A percentile compares a stretch with the other conserved stretches of the same genome.
phyloP scores from a whole-genome alignment of 2,113 vertebrate species.

The Vulpes vulpes region DNA sequence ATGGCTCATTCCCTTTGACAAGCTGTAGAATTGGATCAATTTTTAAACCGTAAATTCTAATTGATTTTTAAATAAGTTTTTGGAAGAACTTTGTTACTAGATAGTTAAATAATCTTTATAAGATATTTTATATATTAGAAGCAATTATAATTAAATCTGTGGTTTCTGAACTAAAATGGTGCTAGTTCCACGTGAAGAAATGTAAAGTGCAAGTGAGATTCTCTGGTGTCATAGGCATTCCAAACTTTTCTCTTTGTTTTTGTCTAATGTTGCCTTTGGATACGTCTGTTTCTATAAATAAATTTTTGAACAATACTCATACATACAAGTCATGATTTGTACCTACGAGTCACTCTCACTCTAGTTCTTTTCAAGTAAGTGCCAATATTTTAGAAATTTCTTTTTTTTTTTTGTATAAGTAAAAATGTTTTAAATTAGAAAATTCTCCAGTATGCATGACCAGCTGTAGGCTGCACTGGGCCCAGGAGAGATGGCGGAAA shows the following conservation, averaged over 20 bases:
- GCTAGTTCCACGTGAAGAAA: constrained; percentile 83
- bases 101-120: constrained; percentile 83
- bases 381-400: background rate
- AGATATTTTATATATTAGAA: constrained; percentile 82
- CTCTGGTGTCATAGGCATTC: constrained; percentile 62
- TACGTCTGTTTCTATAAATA: constrained; percentile 84
- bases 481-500: background rate
- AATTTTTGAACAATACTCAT: constrained; percentile 83
- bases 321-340: constrained; percentile 21
- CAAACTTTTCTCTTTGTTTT: constrained; percentile 48
- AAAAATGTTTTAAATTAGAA: constrained; percentile 79
- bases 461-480: fast-evolving
- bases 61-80: constrained; percentile 83
- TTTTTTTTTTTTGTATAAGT: constrained; percentile 81
- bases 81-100: constrained; percentile 77
- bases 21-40: constrained; percentile 64
- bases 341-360: background rate
- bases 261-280: constrained; percentile 81
- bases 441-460: constrained; percentile 58
- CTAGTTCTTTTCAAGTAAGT: constrained; percentile 11
- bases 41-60: constrained; percentile 76
- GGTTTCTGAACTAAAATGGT: constrained; percentile 82
- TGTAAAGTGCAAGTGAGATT: constrained; percentile 34
- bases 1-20: constrained; percentile 74
- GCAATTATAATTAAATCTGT: constrained; percentile 76